A percentile compares a stretch with the other conserved stretches of the same genome.
phyloP scores from a whole-genome alignment of 64 coral and sea anemone species.

The Stichodactyla helianthus region DNA sequence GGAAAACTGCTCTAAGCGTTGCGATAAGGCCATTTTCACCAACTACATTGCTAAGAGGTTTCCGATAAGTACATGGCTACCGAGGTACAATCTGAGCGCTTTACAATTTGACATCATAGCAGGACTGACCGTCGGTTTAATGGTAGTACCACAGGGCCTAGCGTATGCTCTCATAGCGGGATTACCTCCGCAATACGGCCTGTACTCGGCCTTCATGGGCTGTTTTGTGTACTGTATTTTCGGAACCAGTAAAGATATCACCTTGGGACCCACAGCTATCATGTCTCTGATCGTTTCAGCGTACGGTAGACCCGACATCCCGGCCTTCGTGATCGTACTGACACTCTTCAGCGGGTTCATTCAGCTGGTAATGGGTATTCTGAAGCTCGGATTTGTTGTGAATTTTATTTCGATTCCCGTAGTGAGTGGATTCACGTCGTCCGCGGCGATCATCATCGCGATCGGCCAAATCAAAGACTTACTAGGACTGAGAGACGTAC shows the following conservation, averaged over 20 bases:
- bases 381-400: conserved; percentile 83
- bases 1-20: conserved; percentile 40
- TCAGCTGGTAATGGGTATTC: conserved; percentile 85
- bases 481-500: conserved; percentile 76
- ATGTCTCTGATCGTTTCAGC: conserved; percentile 92
- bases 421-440: conserved; percentile 83
- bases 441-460: conserved; percentile 89
- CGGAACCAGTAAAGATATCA: conserved; percentile 91
- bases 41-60: conserved; percentile 57
- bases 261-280: conserved; percentile 75
- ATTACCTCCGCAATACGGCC: conserved; percentile 69
- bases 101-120: conserved; percentile 83
- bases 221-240: conserved; percentile 89
- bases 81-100: conserved; percentile 39
- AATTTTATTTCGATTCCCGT: conserved; percentile 92
- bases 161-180: conserved; percentile 77
- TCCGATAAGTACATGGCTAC: conserved; percentile 70
- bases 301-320: conserved; percentile 65
- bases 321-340: conserved; percentile 53
- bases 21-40: conserved; percentile 28
- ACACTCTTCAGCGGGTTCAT: conserved; percentile 74
- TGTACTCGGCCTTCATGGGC: conserved; percentile 88
- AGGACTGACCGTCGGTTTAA: conserved; percentile 73
- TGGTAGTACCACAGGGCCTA: conserved; percentile 90
- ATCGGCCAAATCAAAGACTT: conserved; percentile 81